These are phyloP conservation scores for Tychaedon coryphoeus DNA, from an alignment of 2,113 vertebrate species.

Conservation along the genomic window DNA sequence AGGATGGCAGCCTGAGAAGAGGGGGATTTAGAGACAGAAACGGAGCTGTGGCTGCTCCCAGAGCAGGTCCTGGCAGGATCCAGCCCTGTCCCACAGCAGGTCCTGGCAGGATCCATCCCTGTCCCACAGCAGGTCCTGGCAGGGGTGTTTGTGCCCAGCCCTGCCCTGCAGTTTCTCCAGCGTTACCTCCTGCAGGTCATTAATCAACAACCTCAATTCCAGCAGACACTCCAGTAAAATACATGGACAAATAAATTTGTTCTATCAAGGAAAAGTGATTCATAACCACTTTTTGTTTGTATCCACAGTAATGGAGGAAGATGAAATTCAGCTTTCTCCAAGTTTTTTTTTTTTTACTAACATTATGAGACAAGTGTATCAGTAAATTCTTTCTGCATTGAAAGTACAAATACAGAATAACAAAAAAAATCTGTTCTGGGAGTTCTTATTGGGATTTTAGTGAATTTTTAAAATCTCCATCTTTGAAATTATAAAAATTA, in stretches of 20 bases:
- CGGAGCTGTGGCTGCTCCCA: rapidly evolving
- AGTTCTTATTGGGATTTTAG: background rate
- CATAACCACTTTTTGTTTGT: constrained; percentile 59
- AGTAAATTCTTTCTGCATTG: background rate
- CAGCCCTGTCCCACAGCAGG: rapidly evolving
- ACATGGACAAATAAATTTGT: constrained; percentile 61
- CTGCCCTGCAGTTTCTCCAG: background rate
- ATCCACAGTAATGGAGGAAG: constrained; percentile 17
- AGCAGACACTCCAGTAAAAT: constrained; percentile 13
- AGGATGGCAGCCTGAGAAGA: background rate
- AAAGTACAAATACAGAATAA: background rate
- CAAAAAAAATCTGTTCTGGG: background rate
- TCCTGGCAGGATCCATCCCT: no score
- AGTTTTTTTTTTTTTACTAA: background rate
- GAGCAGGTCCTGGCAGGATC: background rate
- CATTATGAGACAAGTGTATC: background rate
- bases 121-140: background rate
- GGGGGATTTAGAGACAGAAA: rapidly evolving
- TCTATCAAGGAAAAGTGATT: constrained; percentile 56
- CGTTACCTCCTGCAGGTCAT: background rate
- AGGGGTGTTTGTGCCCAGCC: background rate
- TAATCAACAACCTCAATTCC: constrained; percentile 49
- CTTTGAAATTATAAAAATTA: background rate
- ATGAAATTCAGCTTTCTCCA: constrained; percentile 47
- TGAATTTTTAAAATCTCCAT: background rate